phyloP scores from a whole-genome alignment of 53 echinoderm and acorn worm genomes.

The Paelopatides confundens region DNA sequence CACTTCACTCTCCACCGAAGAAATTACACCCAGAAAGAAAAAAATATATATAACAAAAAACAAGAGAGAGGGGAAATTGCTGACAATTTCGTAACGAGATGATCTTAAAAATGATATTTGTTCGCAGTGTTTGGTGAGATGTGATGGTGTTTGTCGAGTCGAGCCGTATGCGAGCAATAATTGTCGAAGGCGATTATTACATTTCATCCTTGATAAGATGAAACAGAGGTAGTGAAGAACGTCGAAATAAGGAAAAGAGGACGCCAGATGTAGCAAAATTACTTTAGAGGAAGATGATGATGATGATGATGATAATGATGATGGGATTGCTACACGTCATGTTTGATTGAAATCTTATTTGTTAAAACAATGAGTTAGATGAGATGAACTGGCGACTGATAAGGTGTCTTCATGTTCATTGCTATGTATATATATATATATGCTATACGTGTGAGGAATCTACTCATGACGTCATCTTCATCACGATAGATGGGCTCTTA shows the following conservation, averaged over 20 bases:
- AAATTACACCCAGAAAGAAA: neutral
- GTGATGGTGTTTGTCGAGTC: slow-evolving; percentile 37
- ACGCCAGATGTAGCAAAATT: slow-evolving; percentile 29
- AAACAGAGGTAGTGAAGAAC: neutral
- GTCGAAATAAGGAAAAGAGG: neutral
- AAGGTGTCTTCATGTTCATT: too few relatives aligned
- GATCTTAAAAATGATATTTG: slow-evolving; percentile 37
- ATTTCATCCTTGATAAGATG: slow-evolving; percentile 11
- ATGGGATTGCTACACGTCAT: slow-evolving; percentile 17
- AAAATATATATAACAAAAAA: neutral
- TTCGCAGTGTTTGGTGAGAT: slow-evolving; percentile 27
- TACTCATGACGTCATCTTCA: too few relatives aligned
- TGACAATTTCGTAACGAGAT: slow-evolving; percentile 45
- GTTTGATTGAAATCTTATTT: slow-evolving; percentile 28
- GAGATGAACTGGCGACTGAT: neutral
- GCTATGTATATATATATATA: too few relatives aligned
- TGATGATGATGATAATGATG: neutral
- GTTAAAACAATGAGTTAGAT: slow-evolving; percentile 29
- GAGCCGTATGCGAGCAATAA: slow-evolving; percentile 21
- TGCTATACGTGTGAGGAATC: too few relatives aligned
- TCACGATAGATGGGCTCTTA: too few relatives aligned
- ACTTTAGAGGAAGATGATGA: neutral
- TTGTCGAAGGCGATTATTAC: slow-evolving; percentile 23
- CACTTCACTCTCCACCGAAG: neutral
- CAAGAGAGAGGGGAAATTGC: slow-evolving; percentile 8